Evolutionary conservation across 2,113 vertebrate species (phyloP).

Genomic region (Toxotes jaculatrix): DNA sequence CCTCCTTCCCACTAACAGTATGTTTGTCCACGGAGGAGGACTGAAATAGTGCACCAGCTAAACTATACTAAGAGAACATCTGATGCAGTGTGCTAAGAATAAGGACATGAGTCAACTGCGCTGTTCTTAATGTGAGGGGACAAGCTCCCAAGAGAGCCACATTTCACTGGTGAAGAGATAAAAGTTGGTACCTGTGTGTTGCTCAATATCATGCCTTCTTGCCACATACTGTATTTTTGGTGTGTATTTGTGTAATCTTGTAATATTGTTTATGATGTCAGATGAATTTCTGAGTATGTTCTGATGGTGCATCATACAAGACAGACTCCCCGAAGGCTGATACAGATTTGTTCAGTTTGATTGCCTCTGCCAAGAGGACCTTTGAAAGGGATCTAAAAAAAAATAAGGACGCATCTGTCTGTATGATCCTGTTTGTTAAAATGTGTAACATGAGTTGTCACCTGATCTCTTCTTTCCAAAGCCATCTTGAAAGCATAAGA

Average conservation of each 20-base stretch:
- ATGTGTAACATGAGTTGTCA: constrained; percentile 29
- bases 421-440: not conserved
- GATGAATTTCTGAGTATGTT: not conserved
- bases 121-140: constrained; percentile 42
- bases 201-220: not conserved
- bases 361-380: not conserved
- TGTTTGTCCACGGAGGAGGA: constrained; percentile 59
- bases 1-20: constrained; percentile 53
- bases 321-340: not conserved
- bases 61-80: constrained; percentile 62
- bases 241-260: not conserved
- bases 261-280: not conserved
- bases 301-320: not conserved
- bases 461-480: constrained; percentile 22
- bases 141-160: constrained; percentile 27
- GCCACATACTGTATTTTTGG: not conserved
- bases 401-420: not conserved
- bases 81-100: constrained; percentile 67
- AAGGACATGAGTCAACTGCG: constrained; percentile 65
- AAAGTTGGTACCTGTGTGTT: constrained; percentile 3
- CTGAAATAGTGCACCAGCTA: constrained; percentile 61
- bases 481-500: constrained; percentile 2
- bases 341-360: not conserved
- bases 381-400: not conserved
- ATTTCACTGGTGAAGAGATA: constrained; percentile 31